Evolutionary conservation across 2,888 invertebrate species (phyloP).

Genomic region (Latrodectus elegans): DNA sequence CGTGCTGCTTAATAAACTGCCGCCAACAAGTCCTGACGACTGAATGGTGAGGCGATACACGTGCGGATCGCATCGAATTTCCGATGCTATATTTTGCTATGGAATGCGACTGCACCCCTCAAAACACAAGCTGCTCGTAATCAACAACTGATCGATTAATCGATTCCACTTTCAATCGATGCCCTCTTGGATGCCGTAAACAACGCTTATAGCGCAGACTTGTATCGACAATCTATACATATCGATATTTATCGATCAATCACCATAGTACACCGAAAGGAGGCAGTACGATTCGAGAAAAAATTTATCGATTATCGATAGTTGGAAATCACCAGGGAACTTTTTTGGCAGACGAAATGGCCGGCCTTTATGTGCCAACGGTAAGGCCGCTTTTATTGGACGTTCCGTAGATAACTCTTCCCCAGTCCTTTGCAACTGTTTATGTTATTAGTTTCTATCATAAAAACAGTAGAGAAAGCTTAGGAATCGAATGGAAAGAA

Average conservation of each 20-base stretch:
- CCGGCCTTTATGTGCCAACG: background rate
- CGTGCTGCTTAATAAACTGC: slow-evolving; percentile 44
- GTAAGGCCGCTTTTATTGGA: background rate
- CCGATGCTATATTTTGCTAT: slow-evolving; percentile 59
- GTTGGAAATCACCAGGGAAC: slow-evolving; percentile 62
- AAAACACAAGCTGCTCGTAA: slow-evolving; percentile 58
- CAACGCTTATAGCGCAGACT: slow-evolving; percentile 63
- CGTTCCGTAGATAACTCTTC: slow-evolving; percentile 2
- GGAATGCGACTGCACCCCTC: slow-evolving; percentile 50
- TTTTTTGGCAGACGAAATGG: slow-evolving; percentile 27
- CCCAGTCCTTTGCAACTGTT: background rate
- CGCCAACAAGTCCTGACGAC: slow-evolving; percentile 14
- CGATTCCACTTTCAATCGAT: slow-evolving; percentile 58
- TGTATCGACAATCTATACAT: slow-evolving; percentile 58
- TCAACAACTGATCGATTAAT: slow-evolving; percentile 67
- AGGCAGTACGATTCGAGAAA: slow-evolving; percentile 39
- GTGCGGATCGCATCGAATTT: slow-evolving; percentile 57
- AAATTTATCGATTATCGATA: slow-evolving; percentile 54
- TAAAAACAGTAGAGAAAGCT: background rate
- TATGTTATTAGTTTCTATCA: slow-evolving; percentile 5
- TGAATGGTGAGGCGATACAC: slow-evolving; percentile 35
- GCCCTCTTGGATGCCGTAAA: slow-evolving; percentile 58
- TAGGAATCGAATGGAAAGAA: background rate
- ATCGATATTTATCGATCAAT: slow-evolving; percentile 66
- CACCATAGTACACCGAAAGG: slow-evolving; percentile 6